Percentiles rank a stretch among this genome's conserved stretches.
These are phyloP conservation scores for Odontophorus gujanensis DNA, from an alignment of 2,113 vertebrate genomes.

Conservation along the genomic window DNA sequence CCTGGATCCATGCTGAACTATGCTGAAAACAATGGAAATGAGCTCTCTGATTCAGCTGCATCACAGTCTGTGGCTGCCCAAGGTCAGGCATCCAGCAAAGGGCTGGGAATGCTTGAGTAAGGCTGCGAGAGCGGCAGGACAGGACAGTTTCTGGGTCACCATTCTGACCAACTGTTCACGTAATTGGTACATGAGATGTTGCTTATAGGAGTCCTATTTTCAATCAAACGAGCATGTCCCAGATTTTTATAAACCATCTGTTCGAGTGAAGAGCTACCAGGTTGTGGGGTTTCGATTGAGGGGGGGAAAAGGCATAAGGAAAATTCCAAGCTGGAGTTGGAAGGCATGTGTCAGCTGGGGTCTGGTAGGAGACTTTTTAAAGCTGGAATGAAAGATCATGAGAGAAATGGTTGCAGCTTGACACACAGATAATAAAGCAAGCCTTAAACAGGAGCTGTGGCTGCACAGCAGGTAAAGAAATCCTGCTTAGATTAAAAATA, in stretches of 20 bases:
- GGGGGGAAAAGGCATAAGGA: constrained; percentile 6
- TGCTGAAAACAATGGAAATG: neutral
- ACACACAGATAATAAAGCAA: constrained; percentile 58
- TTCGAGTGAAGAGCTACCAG: constrained; percentile 62
- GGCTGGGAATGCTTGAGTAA: neutral
- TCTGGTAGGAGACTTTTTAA: constrained; percentile 42
- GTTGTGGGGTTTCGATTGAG: constrained; percentile 13
- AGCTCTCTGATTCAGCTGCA: neutral
- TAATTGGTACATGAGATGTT: constrained; percentile 49
- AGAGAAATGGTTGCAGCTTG: constrained; percentile 36
- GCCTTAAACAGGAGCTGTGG: constrained; percentile 57
- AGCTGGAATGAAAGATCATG: constrained; percentile 25
- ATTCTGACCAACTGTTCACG: constrained; percentile 44
- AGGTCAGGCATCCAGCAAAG: neutral
- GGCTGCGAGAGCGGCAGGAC: neutral
- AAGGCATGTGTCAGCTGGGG: constrained; percentile 36
- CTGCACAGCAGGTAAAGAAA: constrained; percentile 72
- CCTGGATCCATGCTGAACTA: accelerated
- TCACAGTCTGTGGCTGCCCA: neutral
- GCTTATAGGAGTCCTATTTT: constrained; percentile 61
- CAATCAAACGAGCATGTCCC: constrained; percentile 9
- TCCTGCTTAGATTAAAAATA: constrained; percentile 73
- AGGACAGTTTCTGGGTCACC: constrained; percentile 65
- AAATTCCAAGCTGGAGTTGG: neutral
- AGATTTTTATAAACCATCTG: constrained; percentile 65